Base-by-base conservation (phyloP, 2,888 invertebrate species). In the Thecocarcelia acutangulata region DNA sequence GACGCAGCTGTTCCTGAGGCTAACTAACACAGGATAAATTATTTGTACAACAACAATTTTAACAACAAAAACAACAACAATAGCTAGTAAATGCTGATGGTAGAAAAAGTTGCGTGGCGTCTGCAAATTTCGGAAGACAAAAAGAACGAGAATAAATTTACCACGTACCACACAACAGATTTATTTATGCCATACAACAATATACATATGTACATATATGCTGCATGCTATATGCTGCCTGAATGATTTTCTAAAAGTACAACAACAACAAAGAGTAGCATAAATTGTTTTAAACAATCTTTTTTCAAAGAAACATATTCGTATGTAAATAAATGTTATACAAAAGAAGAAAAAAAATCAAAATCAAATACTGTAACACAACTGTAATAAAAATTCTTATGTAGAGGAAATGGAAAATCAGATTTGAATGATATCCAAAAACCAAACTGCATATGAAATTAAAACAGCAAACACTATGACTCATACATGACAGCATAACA, bases 1-100 rank as follows among this genome's bases (percentile, higher is more conserved):
- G 54, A 54, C 58, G 77, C 78, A 72, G 78, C 78, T 78, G 78
- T 52, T 72, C 78, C 78, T 72, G 48, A 72, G 78, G 78, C 78
- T 58, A 78, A 72, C 72, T 78, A 72, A 78, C 75, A 68, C 78
- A 72, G 78, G 64, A 78, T 72, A 46, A 72, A 64, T 72, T 64
- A 33, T 37, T 63, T 42, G 6, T 54, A 37, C 52, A 21, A 63
- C 56, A 59, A 59, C 24, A 33, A 33, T 33, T 33, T 6, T 33
- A 54, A 42, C 28, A 68, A 58, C 44, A 24, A 28, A 12, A 63
- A 40, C n/a, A 66, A 58, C 37, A 24, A 50, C 52, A 73, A 73
- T 50, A 19, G 24, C 58, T 50, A 44, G 19, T 33, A 74, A 79
- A 63, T 66, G 66, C 78, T 72, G 74, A 69, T 74, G 73, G 68